These are phyloP conservation scores for Cydia splendana DNA, from an alignment of 1,140 invertebrate species.

Conservation along the genomic window DNA sequence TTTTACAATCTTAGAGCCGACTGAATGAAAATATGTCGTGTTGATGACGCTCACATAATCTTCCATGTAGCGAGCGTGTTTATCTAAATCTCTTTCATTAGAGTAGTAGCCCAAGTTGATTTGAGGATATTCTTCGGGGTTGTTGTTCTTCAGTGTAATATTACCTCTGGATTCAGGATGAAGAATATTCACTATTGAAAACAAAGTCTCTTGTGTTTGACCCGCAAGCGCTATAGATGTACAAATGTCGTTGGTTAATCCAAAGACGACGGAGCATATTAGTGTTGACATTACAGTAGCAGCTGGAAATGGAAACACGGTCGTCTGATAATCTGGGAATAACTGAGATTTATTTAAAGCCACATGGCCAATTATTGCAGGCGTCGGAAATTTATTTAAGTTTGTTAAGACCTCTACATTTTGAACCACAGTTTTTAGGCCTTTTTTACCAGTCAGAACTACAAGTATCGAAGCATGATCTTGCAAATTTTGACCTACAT, in stretches of 20 bases:
- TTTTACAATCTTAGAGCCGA: neutral
- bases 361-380: slow-evolving; percentile 87
- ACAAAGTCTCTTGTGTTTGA: slow-evolving; percentile 16
- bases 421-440: slow-evolving; percentile 83
- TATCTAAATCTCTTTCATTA: slow-evolving; percentile 85
- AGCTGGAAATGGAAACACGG: slow-evolving; percentile 7
- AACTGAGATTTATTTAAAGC: slow-evolving; percentile 73
- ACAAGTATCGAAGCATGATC: slow-evolving; percentile 86
- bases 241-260: slow-evolving; percentile 19
- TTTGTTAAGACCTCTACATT: slow-evolving; percentile 82
- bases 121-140: slow-evolving; percentile 81
- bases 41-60: slow-evolving; percentile 77
- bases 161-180: slow-evolving; percentile 70
- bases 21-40: slow-evolving; percentile 16
- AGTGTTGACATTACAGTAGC: slow-evolving; percentile 11
- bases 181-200: slow-evolving; percentile 43
- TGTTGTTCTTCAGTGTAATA: slow-evolving; percentile 52
- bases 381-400: slow-evolving; percentile 86
- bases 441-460: slow-evolving; percentile 83
- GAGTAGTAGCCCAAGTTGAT: slow-evolving; percentile 82
- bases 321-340: slow-evolving; percentile 55
- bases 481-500: slow-evolving; percentile 86
- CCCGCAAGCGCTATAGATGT: slow-evolving; percentile 5
- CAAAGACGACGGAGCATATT: slow-evolving; percentile 1
- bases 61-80: slow-evolving; percentile 81